These are phyloP conservation scores for Gymnothorax reevesii DNA, from an alignment of 2,797 vertebrate species.

Conservation along the genomic window DNA sequence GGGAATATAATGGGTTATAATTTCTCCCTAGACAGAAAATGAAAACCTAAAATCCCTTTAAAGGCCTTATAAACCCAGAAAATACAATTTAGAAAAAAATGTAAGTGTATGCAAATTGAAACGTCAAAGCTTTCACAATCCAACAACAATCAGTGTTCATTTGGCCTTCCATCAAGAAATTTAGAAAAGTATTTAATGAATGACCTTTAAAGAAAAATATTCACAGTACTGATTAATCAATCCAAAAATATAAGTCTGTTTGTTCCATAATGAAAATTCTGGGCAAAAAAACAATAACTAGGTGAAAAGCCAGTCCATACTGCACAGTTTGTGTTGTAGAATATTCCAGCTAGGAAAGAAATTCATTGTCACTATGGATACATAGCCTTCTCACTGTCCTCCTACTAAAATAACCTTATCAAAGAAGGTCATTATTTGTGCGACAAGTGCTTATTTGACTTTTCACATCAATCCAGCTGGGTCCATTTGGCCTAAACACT, in stretches of 20 bases:
- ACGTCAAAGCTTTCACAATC: not conserved
- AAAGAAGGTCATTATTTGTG: constrained; percentile 6
- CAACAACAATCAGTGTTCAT: not conserved
- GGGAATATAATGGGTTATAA: not conserved
- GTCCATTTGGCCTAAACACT: not conserved
- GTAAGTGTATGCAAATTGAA: not conserved
- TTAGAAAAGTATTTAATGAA: not conserved
- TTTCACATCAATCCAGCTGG: constrained; percentile 13
- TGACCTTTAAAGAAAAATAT: not conserved
- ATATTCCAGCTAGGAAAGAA: not conserved
- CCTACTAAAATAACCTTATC: not conserved
- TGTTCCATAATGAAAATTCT: not conserved
- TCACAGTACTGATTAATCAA: not conserved
- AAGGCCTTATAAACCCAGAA: not conserved
- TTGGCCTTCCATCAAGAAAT: not conserved
- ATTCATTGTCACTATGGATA: constrained; percentile 17
- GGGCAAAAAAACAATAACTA: not conserved
- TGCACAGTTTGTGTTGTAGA: not conserved
- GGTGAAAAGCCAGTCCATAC: not conserved
- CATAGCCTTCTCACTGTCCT: not conserved
- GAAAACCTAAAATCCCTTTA: not conserved
- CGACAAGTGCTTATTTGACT: constrained; percentile 18
- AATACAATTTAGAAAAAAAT: not conserved
- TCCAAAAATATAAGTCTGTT: not conserved
- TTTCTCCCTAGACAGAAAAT: not conserved